Conservation (phyloP, 2,888 invertebrate species). For the Globia sparganii region DNA sequence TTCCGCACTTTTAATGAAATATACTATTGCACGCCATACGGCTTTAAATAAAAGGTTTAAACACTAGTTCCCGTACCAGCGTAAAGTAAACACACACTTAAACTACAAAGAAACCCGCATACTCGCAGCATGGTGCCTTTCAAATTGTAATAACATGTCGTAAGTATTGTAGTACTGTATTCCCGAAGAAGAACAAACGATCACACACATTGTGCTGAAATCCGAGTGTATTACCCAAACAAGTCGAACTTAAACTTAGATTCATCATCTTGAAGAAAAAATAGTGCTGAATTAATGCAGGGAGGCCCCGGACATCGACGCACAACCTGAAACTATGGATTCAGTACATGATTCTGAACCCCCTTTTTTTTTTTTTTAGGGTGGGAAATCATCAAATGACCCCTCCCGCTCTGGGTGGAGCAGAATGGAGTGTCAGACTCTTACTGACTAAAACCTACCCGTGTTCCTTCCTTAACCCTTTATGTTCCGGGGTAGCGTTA, state of each 20-base stretch:
- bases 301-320: neutral
- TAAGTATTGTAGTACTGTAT: too few relatives aligned
- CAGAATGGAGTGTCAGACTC: too few relatives aligned
- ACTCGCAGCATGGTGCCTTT: slow-evolving; percentile 24
- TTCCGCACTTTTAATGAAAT: too few relatives aligned
- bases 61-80: neutral
- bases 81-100: slow-evolving; percentile 8
- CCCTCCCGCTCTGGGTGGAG: too few relatives aligned
- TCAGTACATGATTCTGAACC: too few relatives aligned
- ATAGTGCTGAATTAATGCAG: neutral
- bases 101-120: slow-evolving; percentile 35
- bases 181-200: slow-evolving; percentile 24
- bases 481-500: too few relatives aligned
- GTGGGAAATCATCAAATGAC: too few relatives aligned
- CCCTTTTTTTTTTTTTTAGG: too few relatives aligned
- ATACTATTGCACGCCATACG: neutral
- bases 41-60: neutral
- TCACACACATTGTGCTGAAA: neutral
- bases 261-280: neutral
- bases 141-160: slow-evolving; percentile 41
- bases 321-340: neutral
- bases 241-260: neutral
- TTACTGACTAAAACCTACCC: too few relatives aligned
- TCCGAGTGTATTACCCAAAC: neutral
- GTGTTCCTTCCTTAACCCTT: too few relatives aligned